These are phyloP conservation scores for Chalcis sispes DNA, from an alignment of 2,888 invertebrate genomes.

Conservation along the genomic window DNA sequence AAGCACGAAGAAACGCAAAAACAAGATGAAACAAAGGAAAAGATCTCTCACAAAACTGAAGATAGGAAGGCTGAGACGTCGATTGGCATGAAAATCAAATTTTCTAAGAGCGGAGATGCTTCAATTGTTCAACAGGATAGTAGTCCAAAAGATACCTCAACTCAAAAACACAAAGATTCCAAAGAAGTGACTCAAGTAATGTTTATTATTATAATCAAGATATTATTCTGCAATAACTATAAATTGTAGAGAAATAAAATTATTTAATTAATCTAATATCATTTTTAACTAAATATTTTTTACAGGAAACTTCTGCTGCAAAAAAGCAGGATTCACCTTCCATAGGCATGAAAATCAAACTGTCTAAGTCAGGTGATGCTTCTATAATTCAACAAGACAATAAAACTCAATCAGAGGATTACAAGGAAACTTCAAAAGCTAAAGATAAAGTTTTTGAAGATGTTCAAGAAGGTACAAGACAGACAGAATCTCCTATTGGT, in stretches of 20 bases:
- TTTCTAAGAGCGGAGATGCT: constrained; percentile 66
- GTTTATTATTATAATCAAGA: neutral
- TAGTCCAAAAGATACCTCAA: constrained; percentile 36
- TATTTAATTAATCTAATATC: neutral
- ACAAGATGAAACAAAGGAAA: constrained; percentile 34
- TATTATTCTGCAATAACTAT: neutral
- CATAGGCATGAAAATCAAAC: constrained; percentile 55
- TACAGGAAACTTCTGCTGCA: constrained; percentile 21
- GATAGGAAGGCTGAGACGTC: constrained; percentile 57
- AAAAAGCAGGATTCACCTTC: constrained; percentile 55
- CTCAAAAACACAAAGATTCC: constrained; percentile 47
- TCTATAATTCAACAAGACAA: constrained; percentile 46
- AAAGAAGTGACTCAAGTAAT: constrained; percentile 58
- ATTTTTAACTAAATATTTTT: constrained; percentile 9
- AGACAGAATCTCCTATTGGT: constrained; percentile 61
- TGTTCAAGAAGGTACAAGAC: constrained; percentile 10
- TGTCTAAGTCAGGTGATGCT: constrained; percentile 52
- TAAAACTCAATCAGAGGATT: constrained; percentile 1
- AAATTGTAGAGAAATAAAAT: neutral
- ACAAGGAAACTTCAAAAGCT: constrained; percentile 8
- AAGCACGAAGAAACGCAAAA: constrained; percentile 53
- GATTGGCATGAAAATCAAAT: constrained; percentile 72
- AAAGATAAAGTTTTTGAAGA: constrained; percentile 32
- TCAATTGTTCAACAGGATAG: constrained; percentile 63
- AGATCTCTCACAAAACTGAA: constrained; percentile 59